Conservation (phyloP, 92 coral and sea anemone species). For the Plumapathes pennacea region DNA sequence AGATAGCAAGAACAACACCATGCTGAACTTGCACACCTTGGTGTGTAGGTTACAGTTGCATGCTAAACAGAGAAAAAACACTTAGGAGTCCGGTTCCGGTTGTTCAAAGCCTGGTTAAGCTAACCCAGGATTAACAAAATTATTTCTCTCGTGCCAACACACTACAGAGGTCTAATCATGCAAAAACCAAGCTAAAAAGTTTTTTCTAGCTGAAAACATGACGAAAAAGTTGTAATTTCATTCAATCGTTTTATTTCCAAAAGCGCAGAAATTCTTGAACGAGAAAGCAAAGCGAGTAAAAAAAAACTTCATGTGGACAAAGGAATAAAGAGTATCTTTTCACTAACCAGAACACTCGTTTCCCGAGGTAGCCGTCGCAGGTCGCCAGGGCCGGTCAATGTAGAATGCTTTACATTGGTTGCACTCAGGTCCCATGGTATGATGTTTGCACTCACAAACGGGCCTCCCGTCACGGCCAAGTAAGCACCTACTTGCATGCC, state of each 20-base stretch:
- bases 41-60: conserved; percentile 97
- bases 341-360: conserved; percentile 87
- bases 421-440: conserved; percentile 86
- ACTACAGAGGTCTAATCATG: no score
- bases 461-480: conserved; percentile 63
- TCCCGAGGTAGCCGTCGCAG: conserved; percentile 78
- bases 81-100: no score
- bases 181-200: no score
- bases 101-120: no score
- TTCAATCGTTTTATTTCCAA: no score
- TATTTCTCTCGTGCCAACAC: no score
- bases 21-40: conserved; percentile 74
- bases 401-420: conserved; percentile 85
- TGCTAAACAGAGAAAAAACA: no score
- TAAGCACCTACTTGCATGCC: conserved; percentile 89
- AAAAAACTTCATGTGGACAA: background rate
- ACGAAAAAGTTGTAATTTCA: no score
- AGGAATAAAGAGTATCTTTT: background rate
- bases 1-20: conserved; percentile 82
- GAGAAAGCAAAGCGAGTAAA: no score
- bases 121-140: no score
- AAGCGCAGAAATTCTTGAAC: no score
- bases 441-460: conserved; percentile 89
- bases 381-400: conserved; percentile 93
- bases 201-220: no score